These are phyloP conservation scores for Pterophyllum scalare DNA, from an alignment of 2,113 vertebrate species.

Conservation along the genomic window DNA sequence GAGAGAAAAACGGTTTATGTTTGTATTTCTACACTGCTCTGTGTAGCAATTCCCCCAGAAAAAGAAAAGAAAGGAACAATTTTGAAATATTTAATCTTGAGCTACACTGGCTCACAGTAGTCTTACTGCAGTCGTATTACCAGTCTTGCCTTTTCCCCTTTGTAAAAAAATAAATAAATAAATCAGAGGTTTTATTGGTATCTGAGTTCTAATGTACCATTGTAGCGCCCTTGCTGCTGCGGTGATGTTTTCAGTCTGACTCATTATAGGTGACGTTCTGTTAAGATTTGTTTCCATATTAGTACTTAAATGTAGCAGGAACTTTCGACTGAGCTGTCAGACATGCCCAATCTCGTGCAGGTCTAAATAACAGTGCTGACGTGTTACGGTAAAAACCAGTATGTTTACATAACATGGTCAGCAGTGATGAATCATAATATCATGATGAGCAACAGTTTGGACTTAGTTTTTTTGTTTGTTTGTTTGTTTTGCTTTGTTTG, in stretches of 20 bases:
- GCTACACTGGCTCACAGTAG: neutral
- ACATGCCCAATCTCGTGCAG: neutral
- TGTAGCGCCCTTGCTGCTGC: neutral
- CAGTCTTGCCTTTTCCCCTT: neutral
- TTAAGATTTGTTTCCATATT: neutral
- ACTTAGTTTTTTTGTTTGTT: neutral
- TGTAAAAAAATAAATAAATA: neutral
- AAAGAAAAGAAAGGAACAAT: neutral
- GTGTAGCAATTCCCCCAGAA: no score
- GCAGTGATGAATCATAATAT: neutral
- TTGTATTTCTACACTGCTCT: neutral
- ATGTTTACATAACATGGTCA: constrained; percentile 11
- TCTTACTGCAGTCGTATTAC: neutral
- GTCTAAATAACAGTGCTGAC: neutral
- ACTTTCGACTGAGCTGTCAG: neutral
- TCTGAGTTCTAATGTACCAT: neutral
- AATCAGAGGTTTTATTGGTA: neutral
- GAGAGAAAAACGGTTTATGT: neutral
- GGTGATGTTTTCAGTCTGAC: neutral
- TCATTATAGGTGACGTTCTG: neutral
- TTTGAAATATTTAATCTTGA: neutral
- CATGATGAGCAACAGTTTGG: neutral
- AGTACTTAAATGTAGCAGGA: neutral
- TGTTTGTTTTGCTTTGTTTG: neutral
- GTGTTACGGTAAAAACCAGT: neutral